Base-by-base conservation (phyloP, 2,888 invertebrate genomes). In the Agrotis exclamationis region DNA sequence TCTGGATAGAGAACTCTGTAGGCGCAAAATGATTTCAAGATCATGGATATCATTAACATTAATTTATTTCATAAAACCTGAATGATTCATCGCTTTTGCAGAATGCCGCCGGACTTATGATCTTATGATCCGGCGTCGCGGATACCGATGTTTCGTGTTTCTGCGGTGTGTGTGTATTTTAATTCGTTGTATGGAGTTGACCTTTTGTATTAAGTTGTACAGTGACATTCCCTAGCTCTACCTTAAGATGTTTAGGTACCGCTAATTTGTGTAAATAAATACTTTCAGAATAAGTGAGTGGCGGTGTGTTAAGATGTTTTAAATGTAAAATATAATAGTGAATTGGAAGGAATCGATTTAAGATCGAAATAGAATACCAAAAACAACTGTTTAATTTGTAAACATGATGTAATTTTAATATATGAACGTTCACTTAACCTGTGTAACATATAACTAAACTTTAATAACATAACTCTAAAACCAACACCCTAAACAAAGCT, bases 241-340 rank as follows among this genome's bases (percentile, higher is more conserved):
- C 6, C n/a, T 76, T 67, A 13, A 70, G n/a, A 63, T 60, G 57
- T 71, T 58, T 53, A 64, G 45, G 20, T 56, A 51, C 58, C 20
- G 53, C 58, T 73, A 73, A 73, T 75, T 74, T 79, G 59, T 78
- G 28, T 63, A 45, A 28, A 56, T 71, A 68, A 51, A 67, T 67
- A 53, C 18, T 62, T 72, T 62, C 39, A 58, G 14, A 48, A 33
- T 14, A 64, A 57, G n/a, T 47, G 63, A 53, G 54, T 56, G 39
- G 50, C 22, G 16, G 16, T 48, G 47, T 53, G 51, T 58, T 53
- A 44, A 18, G 13, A 33, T 5, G 7, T 53, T 44, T 16, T 58
- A 4, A 13, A 48, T 44, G 16, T n/a, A 5, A 48, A 50, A 1
- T 73, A 18, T 53, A 1, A n/a, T 51, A 44, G 0, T 44, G 28